Evolutionary conservation across 2,888 invertebrate species (phyloP), one percentile per base, ranked within the genome.

Genomic region (Hirtodrosophila histrioides): DNA sequence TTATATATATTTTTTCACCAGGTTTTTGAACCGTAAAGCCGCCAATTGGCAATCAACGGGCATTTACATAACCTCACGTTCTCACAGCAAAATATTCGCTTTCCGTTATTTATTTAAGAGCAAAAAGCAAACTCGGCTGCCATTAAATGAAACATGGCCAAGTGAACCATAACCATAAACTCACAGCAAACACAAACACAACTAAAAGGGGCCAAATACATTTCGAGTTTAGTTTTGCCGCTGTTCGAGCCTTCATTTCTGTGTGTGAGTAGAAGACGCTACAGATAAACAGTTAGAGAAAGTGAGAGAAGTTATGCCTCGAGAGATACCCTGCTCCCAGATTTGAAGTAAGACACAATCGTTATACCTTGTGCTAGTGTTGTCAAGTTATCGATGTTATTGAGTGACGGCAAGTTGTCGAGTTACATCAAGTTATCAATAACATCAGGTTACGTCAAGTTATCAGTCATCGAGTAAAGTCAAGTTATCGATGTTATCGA

Each of bases 41-140:
- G 39, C 43, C 57, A 62, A 48, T 17, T 49, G 35, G n/a, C 66
- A 82, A 62, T 69, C 41, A 48, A 57, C 12, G 27, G 36, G 46
- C 51, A 73, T 71, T 60, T 64, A 56, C 74, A 74, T 83, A 83
- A 74, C 66, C 74, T 64, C 62, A 50, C 54, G 41, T 56, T 63
- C 48, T 43, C 57, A 36, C 51, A 27, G 53, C n/a, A 9, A 8
- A 66, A 71, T n/a, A 58, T 57, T 61, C 41, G 56, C 57, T 75
- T 40, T 44, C 7, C 23, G 50, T 58, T 66, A 75, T 75, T 74
- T 75, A 66, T 66, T 51, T 53, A 57, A 40, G 46, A 37, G 61
- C 35, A 51, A 23, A 46, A 63, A 41, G 36, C 48, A 54, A 63
- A 57, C 50, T 63, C 44, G 35, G 55, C 37, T 56, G 56, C 71